Conservation (phyloP, 2,888 invertebrate species). For the Onthophagus sagittarius region DNA sequence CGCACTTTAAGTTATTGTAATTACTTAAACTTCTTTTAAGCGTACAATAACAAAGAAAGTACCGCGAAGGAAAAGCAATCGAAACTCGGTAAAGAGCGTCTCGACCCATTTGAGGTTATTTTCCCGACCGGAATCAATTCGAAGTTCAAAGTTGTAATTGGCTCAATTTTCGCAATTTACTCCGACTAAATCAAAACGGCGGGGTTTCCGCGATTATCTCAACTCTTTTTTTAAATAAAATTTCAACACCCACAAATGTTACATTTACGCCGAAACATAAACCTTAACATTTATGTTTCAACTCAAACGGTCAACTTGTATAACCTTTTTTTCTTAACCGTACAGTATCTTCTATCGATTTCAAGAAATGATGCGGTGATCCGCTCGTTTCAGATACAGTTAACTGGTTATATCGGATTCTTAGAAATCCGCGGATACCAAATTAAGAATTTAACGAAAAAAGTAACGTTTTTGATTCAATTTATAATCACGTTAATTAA, state of each 20-base stretch:
- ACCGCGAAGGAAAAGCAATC: not conserved
- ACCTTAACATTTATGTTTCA: not conserved
- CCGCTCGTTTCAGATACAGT: not conserved
- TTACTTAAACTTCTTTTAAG: not conserved
- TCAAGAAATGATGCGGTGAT: not conserved
- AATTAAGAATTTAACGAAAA: not conserved
- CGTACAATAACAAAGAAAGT: not conserved
- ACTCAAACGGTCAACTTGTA: not conserved
- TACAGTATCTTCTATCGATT: not conserved
- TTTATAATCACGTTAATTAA: not conserved
- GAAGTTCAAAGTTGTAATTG: constrained; percentile 11
- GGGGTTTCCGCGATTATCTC: not conserved
- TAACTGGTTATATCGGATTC: not conserved
- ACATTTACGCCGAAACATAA: not conserved
- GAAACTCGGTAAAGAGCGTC: not conserved
- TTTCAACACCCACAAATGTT: too few species aligned
- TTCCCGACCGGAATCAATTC: not conserved
- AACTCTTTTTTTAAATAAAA: not conserved
- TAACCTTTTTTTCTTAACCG: not conserved
- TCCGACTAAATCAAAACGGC: not conserved
- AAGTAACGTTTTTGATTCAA: too few species aligned
- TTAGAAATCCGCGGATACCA: not conserved
- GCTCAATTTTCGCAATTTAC: constrained; percentile 11
- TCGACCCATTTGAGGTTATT: not conserved
- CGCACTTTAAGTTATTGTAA: not conserved